A percentile compares a stretch with the other conserved stretches of the same genome.
Evolutionary conservation across 2,888 invertebrate species (phyloP).

Genomic region (Philaethria dido): DNA sequence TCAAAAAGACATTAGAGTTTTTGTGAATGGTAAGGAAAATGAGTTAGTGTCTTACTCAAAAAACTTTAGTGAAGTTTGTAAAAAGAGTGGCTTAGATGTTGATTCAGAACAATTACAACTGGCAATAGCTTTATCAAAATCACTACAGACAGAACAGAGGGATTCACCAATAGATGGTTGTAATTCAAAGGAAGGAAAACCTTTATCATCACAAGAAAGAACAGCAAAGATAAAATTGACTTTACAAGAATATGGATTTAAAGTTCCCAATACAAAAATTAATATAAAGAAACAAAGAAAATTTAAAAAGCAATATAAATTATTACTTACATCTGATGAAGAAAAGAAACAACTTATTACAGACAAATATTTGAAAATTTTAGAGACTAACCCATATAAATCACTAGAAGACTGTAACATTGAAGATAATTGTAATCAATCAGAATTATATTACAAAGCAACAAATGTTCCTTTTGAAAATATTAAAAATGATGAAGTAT

Average conservation of each 20-base stretch:
- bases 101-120: constrained; percentile 87
- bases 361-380: constrained; percentile 65
- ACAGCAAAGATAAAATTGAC: constrained; percentile 75
- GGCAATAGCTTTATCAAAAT: constrained; percentile 87
- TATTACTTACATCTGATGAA: constrained; percentile 56
- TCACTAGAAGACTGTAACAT: constrained; percentile 3
- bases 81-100: constrained; percentile 76
- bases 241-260: constrained; percentile 86
- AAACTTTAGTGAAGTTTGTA: constrained; percentile 72
- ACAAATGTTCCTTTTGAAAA: constrained; percentile 59
- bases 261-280: constrained; percentile 62
- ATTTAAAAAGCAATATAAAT: constrained; percentile 58
- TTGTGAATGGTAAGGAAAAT: constrained; percentile 64
- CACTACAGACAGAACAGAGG: constrained; percentile 64
- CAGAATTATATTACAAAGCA: constrained; percentile 56
- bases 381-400: constrained; percentile 49
- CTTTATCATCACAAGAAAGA: constrained; percentile 59
- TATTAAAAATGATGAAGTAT: constrained; percentile 61
- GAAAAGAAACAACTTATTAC: constrained; percentile 65
- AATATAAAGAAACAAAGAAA: constrained; percentile 52
- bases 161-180: constrained; percentile 36
- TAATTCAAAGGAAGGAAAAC: constrained; percentile 42
- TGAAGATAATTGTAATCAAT: constrained; percentile 35
- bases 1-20: constrained; percentile 71
- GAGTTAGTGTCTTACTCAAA: constrained; percentile 69